Evolutionary conservation across 2,888 invertebrate species (phyloP), one percentile per base, ranked within the genome.

Genomic region (Spodoptera exigua): DNA sequence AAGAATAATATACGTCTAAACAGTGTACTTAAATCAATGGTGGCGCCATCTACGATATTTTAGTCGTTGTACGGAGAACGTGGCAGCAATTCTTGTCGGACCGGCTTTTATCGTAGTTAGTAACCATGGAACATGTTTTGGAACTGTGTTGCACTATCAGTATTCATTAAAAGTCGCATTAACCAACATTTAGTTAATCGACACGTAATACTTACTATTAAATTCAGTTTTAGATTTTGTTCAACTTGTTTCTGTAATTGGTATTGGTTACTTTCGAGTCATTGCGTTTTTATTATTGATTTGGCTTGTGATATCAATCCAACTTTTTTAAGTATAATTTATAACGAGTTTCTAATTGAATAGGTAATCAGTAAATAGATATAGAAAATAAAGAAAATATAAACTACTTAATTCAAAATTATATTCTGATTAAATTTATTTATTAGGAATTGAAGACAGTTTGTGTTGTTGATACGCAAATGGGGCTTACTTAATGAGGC

Each of bases 121-220:
- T 66, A 48, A 64, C 53, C 32, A 41, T 35, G 43, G 36, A 65
- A 66, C 65, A 55, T n/a, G 64, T 77, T 70, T 65, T 35, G 39
- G 58, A 65, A 64, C 39, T 35, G 37, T 61, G 55, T 39, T 63
- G 48, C 47, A 55, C 46, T 76, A 77, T 77, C 75, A 54, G 45
- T 40, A 61, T 69, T 65, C 69, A 80, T 80, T 79, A 60, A 60
- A 60, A 76, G 36, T 55, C 48, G 68, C 72, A 79, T 84, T 82
- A 80, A 82, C 78, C 76, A 74, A 82, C 71, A 78, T 72, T 79
- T 78, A 54, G 70, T 72, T 80, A 77, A 74, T 77, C 65, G 66
- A 74, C 68, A 68, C 39, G 47, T 64, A 72, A 69, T 71, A 65
- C 48, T 56, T 44, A 61, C 72, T 60, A 62, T 73, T 79, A 64